phyloP scores from a whole-genome alignment of 2,113 vertebrate species.

The Hypomesus transpacificus region DNA sequence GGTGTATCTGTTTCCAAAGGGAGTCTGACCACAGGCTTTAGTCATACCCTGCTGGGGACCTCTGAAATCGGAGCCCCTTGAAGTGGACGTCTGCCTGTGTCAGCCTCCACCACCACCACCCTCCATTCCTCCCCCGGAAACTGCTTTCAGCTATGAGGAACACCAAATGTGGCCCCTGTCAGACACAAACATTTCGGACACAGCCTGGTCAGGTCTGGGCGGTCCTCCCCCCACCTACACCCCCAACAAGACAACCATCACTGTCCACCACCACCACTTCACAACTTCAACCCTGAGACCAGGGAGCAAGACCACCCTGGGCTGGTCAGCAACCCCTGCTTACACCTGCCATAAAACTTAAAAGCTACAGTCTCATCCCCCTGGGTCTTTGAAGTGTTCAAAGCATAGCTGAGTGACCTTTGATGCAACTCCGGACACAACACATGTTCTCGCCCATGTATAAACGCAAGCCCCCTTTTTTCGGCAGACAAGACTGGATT shows the following conservation, averaged over 20 bases:
- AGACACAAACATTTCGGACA: constrained; percentile 77
- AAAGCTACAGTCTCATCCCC: constrained; percentile 80
- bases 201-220: constrained; percentile 67
- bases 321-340: constrained; percentile 88
- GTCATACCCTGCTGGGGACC: constrained; percentile 90
- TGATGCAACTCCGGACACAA: constrained; percentile 83
- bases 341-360: constrained; percentile 97
- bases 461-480: constrained; percentile 68
- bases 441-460: constrained; percentile 82
- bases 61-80: constrained; percentile 98
- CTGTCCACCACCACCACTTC: constrained; percentile 29
- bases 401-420: constrained; percentile 87
- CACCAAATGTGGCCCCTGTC: constrained; percentile 74
- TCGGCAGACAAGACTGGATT: constrained; percentile 70
- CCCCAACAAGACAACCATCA: constrained; percentile 16
- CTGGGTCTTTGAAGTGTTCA: constrained; percentile 89
- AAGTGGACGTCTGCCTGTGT: constrained; percentile 90
- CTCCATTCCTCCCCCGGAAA: constrained; percentile 68
- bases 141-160: constrained; percentile 67
- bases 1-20: constrained; percentile 77
- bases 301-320: constrained; percentile 79
- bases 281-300: constrained; percentile 64
- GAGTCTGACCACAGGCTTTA: constrained; percentile 68
- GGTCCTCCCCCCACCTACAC: constrained; percentile 52
- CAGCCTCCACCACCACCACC: constrained; percentile 61